Base-by-base conservation (phyloP, 2,113 vertebrate genomes). In the Neogale vison region DNA sequence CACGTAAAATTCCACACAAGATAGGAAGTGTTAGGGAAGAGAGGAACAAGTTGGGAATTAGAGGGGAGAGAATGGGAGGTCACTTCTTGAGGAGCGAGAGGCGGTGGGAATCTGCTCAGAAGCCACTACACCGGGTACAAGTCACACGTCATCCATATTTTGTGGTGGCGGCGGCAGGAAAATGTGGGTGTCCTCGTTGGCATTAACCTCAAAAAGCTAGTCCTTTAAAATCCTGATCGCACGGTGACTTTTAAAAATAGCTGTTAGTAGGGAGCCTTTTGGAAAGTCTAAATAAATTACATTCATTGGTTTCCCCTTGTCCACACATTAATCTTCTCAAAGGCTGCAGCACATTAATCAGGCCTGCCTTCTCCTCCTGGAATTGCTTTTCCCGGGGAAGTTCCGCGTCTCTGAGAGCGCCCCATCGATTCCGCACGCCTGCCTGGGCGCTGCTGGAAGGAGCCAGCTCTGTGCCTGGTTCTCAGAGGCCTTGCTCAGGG, bases 251-350 rank as follows among this genome's bases (percentile, higher is more conserved):
- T 96, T 74, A 93, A 87, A 96, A 97, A 91, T 71, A 72, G 88
- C 91, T 77, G 9, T 88, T 90, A 89, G 93, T 4, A 1, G 20
- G 55, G 67, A 88, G 79, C 7, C 88, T 85, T 89, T 94, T 86
- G 86, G 95, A 94, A 95, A 97, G 91, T 94, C 81, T 95, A 93
- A 97, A 96, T 95, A 97, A 97, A 96, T 98, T 90, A 83, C 79
- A 89, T 61, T 91, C 95, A 69, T 83, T 50, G 82, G 52, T 86
- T 92, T 74, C 65, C 42, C 42, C 89, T 91, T 92, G 96, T 95
- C 88, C 57, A 31, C n/a, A 71, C 96, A 96, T 97, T 97, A 74
- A 97, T 97, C 97, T 97, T 94, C 81, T 74, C 88, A 42, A 45
- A 86, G 92, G 5, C 88, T 79, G 47, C 31, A n/a, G 82, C 0